A percentile compares a stretch with the other conserved stretches of the same genome.
Evolutionary conservation across 2,888 invertebrate species (phyloP).

Genomic region (Baccha elongata): DNA sequence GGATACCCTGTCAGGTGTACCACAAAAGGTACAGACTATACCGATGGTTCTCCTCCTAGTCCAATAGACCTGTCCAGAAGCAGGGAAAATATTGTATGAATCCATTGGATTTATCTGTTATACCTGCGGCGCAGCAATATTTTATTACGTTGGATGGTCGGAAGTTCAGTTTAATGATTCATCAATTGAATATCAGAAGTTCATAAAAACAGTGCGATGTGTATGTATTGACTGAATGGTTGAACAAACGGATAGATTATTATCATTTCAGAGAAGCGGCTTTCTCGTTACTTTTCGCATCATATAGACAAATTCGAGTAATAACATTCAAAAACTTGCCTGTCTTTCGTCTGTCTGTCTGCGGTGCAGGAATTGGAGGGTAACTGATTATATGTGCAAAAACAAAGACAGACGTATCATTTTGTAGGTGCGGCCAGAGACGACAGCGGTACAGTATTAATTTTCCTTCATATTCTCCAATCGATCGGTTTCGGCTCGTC

Average conservation of each 20-base stretch:
- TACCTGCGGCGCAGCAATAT: constrained; percentile 1
- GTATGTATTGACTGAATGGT: constrained; percentile 13
- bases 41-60: neutral
- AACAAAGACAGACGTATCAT: neutral
- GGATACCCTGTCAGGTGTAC: neutral
- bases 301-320: constrained; percentile 11
- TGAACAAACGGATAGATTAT: neutral
- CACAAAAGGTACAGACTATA: neutral
- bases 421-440: neutral
- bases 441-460: neutral
- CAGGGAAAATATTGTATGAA: neutral
- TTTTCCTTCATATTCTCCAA: constrained; percentile 9
- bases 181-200: constrained; percentile 8
- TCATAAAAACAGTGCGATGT: neutral
- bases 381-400: neutral
- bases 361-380: constrained; percentile 4
- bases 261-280: neutral
- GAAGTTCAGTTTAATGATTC: constrained; percentile 20
- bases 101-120: constrained; percentile 13
- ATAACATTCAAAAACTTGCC: neutral
- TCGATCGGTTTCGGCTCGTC: constrained; percentile 6
- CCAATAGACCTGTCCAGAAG: neutral
- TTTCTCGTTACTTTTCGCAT: constrained; percentile 13
- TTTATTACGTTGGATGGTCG: constrained; percentile 14
- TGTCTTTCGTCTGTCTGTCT: constrained; percentile 3